phyloP scores from a whole-genome alignment of 2,797 vertebrate species.

The Meriones psammophilus region DNA sequence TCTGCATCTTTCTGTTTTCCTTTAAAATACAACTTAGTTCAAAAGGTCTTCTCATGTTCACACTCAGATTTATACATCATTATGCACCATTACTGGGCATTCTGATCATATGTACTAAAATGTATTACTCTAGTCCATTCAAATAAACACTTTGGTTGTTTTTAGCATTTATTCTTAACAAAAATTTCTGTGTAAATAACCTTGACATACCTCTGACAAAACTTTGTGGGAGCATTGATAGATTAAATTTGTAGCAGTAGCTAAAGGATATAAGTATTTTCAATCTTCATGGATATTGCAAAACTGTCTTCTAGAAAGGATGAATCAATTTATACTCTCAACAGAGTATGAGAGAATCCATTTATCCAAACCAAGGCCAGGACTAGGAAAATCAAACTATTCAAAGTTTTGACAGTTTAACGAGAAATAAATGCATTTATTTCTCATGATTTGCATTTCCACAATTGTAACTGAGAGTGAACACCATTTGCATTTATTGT shows the following conservation, averaged over 20 bases:
- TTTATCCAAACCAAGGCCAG: neutral
- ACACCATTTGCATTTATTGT: neutral
- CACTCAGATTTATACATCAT: neutral
- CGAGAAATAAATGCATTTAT: neutral
- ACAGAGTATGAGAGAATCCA: neutral
- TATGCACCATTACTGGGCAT: neutral
- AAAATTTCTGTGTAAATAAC: neutral
- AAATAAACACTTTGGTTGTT: neutral
- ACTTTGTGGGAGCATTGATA: neutral
- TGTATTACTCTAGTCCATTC: neutral
- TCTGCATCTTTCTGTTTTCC: neutral
- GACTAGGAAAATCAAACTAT: slow-evolving; percentile 7
- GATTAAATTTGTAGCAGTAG: slow-evolving; percentile 6
- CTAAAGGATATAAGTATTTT: neutral
- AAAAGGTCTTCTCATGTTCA: neutral
- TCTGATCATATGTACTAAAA: neutral
- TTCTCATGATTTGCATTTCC: slow-evolving; percentile 47
- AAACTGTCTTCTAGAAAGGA: slow-evolving; percentile 15
- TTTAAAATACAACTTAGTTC: neutral
- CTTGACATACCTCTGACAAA: slow-evolving; percentile 22
- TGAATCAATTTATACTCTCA: neutral
- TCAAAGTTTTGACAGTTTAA: slow-evolving; percentile 48
- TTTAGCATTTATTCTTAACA: slow-evolving; percentile 16
- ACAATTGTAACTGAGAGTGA: slow-evolving; percentile 10
- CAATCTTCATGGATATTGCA: neutral